phyloP scores from a whole-genome alignment of 2,888 invertebrate genomes.

The Acanthosepion pharaonis region DNA sequence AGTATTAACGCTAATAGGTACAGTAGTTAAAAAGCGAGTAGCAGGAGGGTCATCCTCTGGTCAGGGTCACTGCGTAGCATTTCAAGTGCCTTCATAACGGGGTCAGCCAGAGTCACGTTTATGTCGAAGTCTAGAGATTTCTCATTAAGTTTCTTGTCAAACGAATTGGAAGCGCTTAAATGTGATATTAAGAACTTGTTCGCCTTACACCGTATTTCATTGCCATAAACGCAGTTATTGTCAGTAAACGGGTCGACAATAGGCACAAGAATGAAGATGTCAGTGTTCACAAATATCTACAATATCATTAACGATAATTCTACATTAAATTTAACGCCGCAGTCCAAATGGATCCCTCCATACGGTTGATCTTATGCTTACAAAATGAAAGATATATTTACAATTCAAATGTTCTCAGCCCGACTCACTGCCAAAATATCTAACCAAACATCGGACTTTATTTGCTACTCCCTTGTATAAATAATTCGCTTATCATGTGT shows the following conservation, averaged over 20 bases:
- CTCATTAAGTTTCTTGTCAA: not conserved
- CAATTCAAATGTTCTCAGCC: no score
- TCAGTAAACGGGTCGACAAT: not conserved
- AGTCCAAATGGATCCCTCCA: not conserved
- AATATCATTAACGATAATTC: not conserved
- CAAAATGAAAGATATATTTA: not conserved
- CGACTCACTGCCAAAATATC: no score
- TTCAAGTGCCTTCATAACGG: not conserved
- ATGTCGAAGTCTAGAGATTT: not conserved
- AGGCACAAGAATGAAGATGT: not conserved
- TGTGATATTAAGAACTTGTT: not conserved
- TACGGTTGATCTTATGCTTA: not conserved
- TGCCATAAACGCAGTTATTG: not conserved
- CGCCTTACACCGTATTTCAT: not conserved
- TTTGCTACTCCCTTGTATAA: no score
- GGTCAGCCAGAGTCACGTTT: not conserved
- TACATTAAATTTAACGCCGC: not conserved
- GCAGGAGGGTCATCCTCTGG: not conserved
- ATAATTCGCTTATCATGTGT: no score
- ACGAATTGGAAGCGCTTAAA: not conserved
- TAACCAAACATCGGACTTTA: no score
- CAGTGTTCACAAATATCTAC: not conserved
- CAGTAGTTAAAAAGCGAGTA: not conserved
- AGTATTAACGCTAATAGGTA: not conserved
- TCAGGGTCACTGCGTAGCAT: not conserved